phyloP scores from a whole-genome alignment of 1,140 invertebrate genomes.

The Reticulitermes speratus region DNA sequence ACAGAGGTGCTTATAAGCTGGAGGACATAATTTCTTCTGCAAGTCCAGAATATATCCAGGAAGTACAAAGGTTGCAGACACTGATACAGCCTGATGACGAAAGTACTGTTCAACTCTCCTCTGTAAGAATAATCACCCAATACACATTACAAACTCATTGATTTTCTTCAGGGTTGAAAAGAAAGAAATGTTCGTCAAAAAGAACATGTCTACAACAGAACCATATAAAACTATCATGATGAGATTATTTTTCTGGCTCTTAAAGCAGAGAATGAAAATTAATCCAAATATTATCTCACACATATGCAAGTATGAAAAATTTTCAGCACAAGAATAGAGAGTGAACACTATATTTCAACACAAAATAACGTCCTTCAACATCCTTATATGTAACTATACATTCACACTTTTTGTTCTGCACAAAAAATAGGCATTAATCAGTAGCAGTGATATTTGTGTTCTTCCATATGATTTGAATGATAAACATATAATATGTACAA shows the following conservation, averaged over 20 bases:
- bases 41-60: background rate
- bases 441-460: background rate
- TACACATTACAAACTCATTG: background rate
- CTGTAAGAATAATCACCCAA: slow-evolving; percentile 40
- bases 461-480: background rate
- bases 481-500: too few relatives aligned
- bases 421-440: background rate
- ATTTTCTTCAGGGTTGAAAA: background rate
- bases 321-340: too few relatives aligned
- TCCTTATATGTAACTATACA: too few relatives aligned
- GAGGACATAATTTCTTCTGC: background rate
- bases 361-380: too few relatives aligned
- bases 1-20: slow-evolving; percentile 1
- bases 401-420: too few relatives aligned
- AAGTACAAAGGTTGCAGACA: slow-evolving; percentile 44
- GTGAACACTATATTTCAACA: too few relatives aligned
- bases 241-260: too few relatives aligned
- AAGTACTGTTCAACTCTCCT: slow-evolving; percentile 57
- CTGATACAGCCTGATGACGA: slow-evolving; percentile 54
- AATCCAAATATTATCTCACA: too few relatives aligned
- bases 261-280: too few relatives aligned
- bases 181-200: background rate
- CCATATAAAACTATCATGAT: background rate
- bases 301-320: too few relatives aligned
- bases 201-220: background rate